Evolutionary conservation across 2,797 vertebrate genomes (phyloP).

Genomic region (Siniperca undulata): DNA sequence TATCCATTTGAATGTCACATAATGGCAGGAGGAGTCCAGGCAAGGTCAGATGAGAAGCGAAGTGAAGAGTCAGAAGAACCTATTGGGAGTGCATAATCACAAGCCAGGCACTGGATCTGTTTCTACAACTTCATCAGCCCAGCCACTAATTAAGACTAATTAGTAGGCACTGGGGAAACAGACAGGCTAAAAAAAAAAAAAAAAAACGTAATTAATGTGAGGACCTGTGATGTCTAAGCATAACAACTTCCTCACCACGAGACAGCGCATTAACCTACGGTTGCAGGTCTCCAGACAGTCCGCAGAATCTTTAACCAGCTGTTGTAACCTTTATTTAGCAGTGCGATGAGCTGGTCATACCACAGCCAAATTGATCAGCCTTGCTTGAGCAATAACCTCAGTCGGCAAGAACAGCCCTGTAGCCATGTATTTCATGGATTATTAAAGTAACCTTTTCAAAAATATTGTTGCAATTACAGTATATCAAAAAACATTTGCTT

Average conservation of each 20-base stretch:
- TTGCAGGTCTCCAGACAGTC: slow-evolving; percentile 54
- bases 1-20: slow-evolving; percentile 36
- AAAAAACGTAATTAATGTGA: slow-evolving; percentile 81
- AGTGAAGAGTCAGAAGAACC: slow-evolving; percentile 23
- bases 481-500: slow-evolving; percentile 5
- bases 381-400: slow-evolving; percentile 15
- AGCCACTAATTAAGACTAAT: slow-evolving; percentile 83
- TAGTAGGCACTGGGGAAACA: slow-evolving; percentile 74
- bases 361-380: slow-evolving; percentile 40
- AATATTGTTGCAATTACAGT: slow-evolving; percentile 3
- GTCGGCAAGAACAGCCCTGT: not conserved
- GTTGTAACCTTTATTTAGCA: slow-evolving; percentile 53
- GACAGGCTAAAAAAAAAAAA: slow-evolving; percentile 52
- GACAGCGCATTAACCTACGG: slow-evolving; percentile 71
- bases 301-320: slow-evolving; percentile 58
- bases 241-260: slow-evolving; percentile 75
- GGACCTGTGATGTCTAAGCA: slow-evolving; percentile 67
- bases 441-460: slow-evolving; percentile 27
- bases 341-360: slow-evolving; percentile 23
- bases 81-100: slow-evolving; percentile 54
- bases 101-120: slow-evolving; percentile 44
- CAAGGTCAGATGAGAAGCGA: slow-evolving; percentile 30
- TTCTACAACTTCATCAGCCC: slow-evolving; percentile 77
- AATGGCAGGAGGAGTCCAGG: slow-evolving; percentile 2
- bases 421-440: slow-evolving; percentile 2